These are phyloP conservation scores for Hydractinia echinata DNA, from an alignment of 30 jellyfish, hydroid and myxozoan species.

Conservation along the genomic window DNA sequence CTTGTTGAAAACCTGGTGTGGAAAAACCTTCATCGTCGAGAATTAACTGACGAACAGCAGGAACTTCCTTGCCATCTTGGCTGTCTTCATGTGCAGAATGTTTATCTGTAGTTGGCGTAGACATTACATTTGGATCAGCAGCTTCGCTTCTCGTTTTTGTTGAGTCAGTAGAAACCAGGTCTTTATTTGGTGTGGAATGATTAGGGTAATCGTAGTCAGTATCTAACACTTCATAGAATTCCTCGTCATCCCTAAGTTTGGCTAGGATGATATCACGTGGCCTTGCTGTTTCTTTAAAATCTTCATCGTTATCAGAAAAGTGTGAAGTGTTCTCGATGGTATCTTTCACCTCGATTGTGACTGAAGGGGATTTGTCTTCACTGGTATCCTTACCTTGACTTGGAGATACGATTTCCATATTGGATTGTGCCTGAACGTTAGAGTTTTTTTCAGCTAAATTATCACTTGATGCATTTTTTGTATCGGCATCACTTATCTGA, in stretches of 20 bases:
- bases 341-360: too few relatives aligned
- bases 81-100: not conserved
- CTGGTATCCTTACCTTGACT: too few relatives aligned
- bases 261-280: too few relatives aligned
- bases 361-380: too few relatives aligned
- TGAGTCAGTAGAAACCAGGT: not conserved
- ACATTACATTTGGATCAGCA: not conserved
- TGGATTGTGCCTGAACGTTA: too few relatives aligned
- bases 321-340: too few relatives aligned
- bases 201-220: constrained; percentile 8
- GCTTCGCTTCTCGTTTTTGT: not conserved
- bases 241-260: not conserved
- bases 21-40: not conserved
- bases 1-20: too few relatives aligned
- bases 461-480: not conserved
- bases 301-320: too few relatives aligned
- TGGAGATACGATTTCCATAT: too few relatives aligned
- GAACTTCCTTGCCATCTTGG: not conserved
- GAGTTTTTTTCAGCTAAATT: too few relatives aligned
- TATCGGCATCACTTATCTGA: not conserved
- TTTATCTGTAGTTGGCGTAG: not conserved
- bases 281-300: too few relatives aligned
- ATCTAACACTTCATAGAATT: constrained; percentile 4
- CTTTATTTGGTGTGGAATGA: constrained; percentile 23
- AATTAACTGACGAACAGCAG: not conserved